Evolutionary conservation across 2,113 vertebrate species (phyloP).

Genomic region (Pongo pygmaeus): DNA sequence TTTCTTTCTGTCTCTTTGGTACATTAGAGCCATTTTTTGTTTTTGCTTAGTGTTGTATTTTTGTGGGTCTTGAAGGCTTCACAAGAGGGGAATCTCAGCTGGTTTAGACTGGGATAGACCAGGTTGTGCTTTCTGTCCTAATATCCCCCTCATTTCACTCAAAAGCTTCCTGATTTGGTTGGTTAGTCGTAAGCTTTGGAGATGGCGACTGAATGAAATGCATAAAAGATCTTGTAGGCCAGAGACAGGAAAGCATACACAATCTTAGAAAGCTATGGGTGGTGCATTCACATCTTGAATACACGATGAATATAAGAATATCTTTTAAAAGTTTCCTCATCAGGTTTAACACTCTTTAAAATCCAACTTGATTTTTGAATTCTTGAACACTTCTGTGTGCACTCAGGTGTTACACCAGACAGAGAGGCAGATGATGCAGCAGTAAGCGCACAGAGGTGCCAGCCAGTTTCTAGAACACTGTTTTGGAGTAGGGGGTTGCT

Average conservation of each 20-base stretch:
- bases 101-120: no score
- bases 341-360: neutral
- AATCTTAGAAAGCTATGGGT: accelerated
- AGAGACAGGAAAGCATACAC: neutral
- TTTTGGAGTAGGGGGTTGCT: neutral
- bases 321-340: neutral
- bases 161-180: neutral
- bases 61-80: neutral
- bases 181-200: neutral
- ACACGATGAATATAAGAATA: neutral
- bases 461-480: neutral
- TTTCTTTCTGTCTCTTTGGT: neutral
- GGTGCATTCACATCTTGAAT: neutral
- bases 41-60: neutral
- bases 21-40: neutral
- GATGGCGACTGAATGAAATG: neutral
- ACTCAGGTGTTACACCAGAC: no score
- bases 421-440: neutral
- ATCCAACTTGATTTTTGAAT: neutral
- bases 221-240: neutral
- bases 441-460: neutral
- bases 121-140: neutral
- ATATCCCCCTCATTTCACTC: neutral
- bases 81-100: no score
- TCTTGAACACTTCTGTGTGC: neutral